Conservation (phyloP, 2,113 vertebrate genomes). For the Balaenoptera acutorostrata region DNA sequence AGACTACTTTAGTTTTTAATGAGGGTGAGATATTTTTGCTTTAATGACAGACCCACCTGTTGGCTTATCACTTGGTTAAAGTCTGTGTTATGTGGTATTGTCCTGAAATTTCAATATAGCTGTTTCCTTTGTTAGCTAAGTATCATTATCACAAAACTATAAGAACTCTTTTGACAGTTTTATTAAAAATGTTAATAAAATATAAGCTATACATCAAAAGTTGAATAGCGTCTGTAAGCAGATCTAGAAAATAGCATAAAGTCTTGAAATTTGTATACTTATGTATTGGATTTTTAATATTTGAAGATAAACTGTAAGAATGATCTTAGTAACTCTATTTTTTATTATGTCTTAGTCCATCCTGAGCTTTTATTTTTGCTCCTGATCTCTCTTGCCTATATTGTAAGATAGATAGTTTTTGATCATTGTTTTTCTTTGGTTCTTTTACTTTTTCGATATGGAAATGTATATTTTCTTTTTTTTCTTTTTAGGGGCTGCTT, state of each 20-base stretch:
- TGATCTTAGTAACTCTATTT: conserved; percentile 13
- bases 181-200: neutral
- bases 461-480: conserved; percentile 45
- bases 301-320: conserved; percentile 7
- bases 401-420: neutral
- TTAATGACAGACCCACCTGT: neutral
- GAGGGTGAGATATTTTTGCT: neutral
- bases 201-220: neutral
- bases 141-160: neutral
- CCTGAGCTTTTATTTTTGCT: neutral
- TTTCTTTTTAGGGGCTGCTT: conserved; percentile 91
- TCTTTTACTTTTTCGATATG: neutral
- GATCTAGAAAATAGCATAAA: conserved; percentile 7
- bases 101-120: neutral
- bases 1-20: neutral
- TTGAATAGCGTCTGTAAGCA: neutral
- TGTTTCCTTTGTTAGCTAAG: neutral
- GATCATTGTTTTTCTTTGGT: neutral
- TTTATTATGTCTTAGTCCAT: neutral
- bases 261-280: neutral
- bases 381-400: neutral
- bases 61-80: neutral
- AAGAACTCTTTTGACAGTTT: neutral
- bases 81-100: neutral
- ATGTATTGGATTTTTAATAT: neutral